These are phyloP conservation scores for Reticulitermes speratus DNA, from an alignment of 1,140 invertebrate species.

Conservation along the genomic window DNA sequence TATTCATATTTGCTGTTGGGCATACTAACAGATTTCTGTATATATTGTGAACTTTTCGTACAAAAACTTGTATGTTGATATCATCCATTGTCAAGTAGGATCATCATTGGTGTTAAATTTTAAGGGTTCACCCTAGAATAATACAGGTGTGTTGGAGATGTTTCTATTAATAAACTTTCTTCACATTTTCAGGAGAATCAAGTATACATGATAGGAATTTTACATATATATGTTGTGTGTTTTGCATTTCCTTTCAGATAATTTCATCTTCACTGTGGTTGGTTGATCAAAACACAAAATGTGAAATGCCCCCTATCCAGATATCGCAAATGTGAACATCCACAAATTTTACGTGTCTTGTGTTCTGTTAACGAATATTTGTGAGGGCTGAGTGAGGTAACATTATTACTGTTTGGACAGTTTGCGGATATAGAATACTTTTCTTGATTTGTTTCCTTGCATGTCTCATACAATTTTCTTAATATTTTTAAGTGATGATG, in stretches of 20 bases:
- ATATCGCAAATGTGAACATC: conserved; percentile 7
- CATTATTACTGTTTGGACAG: not conserved
- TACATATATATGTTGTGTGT: conserved; percentile 31
- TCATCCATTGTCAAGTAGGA: conserved; percentile 1
- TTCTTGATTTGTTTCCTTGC: not conserved
- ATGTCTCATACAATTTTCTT: conserved; percentile 1
- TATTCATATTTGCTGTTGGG: no score
- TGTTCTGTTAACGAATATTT: conserved; percentile 1
- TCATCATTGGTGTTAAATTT: not conserved
- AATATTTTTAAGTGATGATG: not conserved
- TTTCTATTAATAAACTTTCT: not conserved
- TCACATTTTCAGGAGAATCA: conserved; percentile 22
- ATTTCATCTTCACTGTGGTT: conserved; percentile 32
- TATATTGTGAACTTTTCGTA: no score
- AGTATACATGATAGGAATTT: conserved; percentile 17
- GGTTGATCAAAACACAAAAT: conserved; percentile 18
- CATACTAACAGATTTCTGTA: no score
- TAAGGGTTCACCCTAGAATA: not conserved
- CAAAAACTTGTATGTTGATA: not conserved
- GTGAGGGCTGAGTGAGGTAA: not conserved
- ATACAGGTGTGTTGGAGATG: not conserved
- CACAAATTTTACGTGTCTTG: conserved; percentile 12
- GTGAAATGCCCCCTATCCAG: conserved; percentile 16
- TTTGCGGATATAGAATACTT: not conserved
- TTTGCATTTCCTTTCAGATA: conserved; percentile 34